Base-by-base conservation (phyloP, 2,113 vertebrate species). In the Lota lota region DNA sequence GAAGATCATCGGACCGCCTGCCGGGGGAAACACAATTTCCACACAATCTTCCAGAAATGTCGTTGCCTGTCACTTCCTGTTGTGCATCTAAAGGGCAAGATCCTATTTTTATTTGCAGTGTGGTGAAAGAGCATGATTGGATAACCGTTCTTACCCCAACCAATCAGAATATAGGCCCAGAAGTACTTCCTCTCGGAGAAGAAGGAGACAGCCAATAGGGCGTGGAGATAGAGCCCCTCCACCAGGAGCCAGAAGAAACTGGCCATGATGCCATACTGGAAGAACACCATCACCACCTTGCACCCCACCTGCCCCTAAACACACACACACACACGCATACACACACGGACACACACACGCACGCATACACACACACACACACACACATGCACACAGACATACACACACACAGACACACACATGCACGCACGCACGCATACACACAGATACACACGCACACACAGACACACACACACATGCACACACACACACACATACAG, bases 211-310 rank as follows among this genome's bases (percentile, higher is more conserved):
- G 96, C 95, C 33, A 99, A 73, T 66, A 99, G 82, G 0, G 95
- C 96, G 71, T 97, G 94, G 11, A 98, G 94, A 80, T 99, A 99
- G 65, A 98, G 74, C 1, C 97, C 95, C 72, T 99, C 97, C 28
- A 98, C 96, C 79, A 99, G 91, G 50, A 99, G 93, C 97, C 97
- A 99, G 91, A 98, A 97, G 92, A 95, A 98, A 86, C 96, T 98
- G 85, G 96, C 96, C 97, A 98, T 98, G 74, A 99, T 82, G 2
- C 96, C 95, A 68, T 99, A 99, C 68, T 98, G 97, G 89, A 98
- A 97, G 78, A 99, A 96, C 65, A 99, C 93, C 72, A 99, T 90
- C 2, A 92, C 93, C 1, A 92, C 94, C 88, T 97, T 97, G 84
- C 96, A 99, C 80, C 95, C 94, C 58, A 94, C 88, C 96, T 98